Evolutionary conservation across 2,113 vertebrate species (phyloP).

Genomic region (Prochilodus magdalenae): DNA sequence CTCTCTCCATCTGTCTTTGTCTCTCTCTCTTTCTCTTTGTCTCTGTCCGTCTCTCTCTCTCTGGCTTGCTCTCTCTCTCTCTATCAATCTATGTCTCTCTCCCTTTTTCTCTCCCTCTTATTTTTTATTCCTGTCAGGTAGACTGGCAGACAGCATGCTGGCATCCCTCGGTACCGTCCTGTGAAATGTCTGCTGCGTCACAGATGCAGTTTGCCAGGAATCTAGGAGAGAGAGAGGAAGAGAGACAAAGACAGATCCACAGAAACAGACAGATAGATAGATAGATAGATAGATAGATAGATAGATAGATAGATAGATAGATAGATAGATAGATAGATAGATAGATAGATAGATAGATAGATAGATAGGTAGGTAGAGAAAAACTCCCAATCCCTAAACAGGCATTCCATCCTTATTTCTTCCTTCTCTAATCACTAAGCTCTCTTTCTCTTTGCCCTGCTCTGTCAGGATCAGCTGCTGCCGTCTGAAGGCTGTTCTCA

Average conservation of each 20-base stretch:
- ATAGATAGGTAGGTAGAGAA: background rate
- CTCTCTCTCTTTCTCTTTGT: background rate
- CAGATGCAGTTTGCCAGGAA: conserved; percentile 56
- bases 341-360: background rate
- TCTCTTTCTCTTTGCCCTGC: conserved; percentile 43
- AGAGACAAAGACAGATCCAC: background rate
- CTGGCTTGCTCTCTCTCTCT: background rate
- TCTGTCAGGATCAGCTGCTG: conserved; percentile 73
- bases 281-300: background rate
- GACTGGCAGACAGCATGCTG: conserved; percentile 42
- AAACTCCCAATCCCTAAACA: background rate
- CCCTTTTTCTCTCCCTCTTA: conserved; percentile 7
- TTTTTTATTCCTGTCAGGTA: conserved; percentile 42
- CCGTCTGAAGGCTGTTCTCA: conserved; percentile 53
- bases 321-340: background rate
- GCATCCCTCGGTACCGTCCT: conserved; percentile 60
- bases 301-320: conserved; percentile 3
- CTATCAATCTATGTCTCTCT: background rate
- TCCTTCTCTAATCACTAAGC: background rate
- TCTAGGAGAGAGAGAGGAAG: background rate
- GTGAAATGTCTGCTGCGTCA: conserved; percentile 66
- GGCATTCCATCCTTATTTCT: background rate
- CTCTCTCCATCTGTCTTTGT: background rate
- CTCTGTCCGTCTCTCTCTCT: conserved; percentile 10
- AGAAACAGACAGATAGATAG: background rate